Base-by-base conservation (phyloP, 2,113 vertebrate species). In the Lepus americanus region DNA sequence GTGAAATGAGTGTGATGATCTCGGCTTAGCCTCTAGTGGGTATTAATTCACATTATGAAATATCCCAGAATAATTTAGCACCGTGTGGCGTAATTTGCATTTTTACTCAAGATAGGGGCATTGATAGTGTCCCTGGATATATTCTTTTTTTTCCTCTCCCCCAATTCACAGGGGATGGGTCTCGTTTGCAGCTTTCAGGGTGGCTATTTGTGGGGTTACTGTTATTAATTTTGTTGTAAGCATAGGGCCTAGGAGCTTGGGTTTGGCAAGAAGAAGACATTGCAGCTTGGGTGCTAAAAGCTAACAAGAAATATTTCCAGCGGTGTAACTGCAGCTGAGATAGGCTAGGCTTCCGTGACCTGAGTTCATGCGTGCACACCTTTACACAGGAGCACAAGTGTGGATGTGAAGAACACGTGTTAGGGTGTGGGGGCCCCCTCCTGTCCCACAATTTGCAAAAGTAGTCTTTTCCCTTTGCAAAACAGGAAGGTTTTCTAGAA, bases 1-100 rank as follows among this genome's bases (percentile, higher is more conserved):
- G 98, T 98, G 98, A 98, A 98, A 98, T 98, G 98, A 98, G 98
- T 98, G 98, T 98, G 98, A 98, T 98, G 98, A 98, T 98, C 98
- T 98, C 98, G 94, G 98, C 98, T 98, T 96, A 93, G 97, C 98
- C 98, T 98, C 98, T 97, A 27, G 97, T 98, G 98, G 98, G 96
- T 98, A 98, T 98, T 98, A 98, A 98, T 98, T 98, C 98, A 97
- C 89, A 95, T 98, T 97, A 97, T 98, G 97, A 98, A 98, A 98
- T 96, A 98, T 98, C 97, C 96, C 96, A 97, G 98, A 97, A 95
- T 98, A 98, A 98, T 98, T 98, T 98, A 98, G 97, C 98, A 97
- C 97, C 81, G 97, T 94, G 97, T 97, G 97, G 97, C 95, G 95
- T 97, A 79, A 98, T 98, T 98, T 97, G 95, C 95, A 98, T 97